A percentile compares a stretch with the other conserved stretches of the same genome.
Conservation (phyloP, 2,113 vertebrate species). For the Accipiter virgatus region DNA sequence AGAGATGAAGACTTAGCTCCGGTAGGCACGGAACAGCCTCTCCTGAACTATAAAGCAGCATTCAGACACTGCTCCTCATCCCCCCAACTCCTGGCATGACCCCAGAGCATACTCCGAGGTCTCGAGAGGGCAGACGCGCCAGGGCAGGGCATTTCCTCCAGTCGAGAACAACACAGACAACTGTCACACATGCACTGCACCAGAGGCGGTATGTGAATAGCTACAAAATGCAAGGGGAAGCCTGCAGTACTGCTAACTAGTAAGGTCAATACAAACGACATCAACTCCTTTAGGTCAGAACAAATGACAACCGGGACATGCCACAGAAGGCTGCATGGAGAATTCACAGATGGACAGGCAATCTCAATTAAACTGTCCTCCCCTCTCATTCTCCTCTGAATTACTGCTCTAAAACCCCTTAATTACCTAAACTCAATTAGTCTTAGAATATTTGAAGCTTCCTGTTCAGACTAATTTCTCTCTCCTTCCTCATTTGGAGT, state of each 20-base stretch:
- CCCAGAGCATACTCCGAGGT: background rate
- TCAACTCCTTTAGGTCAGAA: slow-evolving; percentile 26
- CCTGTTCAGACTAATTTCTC: slow-evolving; percentile 41
- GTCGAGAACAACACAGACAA: background rate
- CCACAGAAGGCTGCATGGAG: slow-evolving; percentile 10
- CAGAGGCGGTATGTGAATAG: background rate
- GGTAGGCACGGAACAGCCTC: background rate
- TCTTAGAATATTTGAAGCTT: slow-evolving; percentile 50
- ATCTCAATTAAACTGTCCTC: slow-evolving; percentile 52
- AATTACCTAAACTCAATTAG: slow-evolving; percentile 60
- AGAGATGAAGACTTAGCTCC: background rate
- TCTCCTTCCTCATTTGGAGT: slow-evolving; percentile 34
- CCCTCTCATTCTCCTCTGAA: slow-evolving; percentile 39
- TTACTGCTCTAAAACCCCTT: slow-evolving; percentile 40
- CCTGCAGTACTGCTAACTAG: background rate
- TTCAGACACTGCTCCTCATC: background rate
- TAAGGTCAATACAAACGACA: slow-evolving; percentile 28
- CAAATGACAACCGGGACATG: background rate
- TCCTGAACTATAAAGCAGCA: background rate
- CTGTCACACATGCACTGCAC: background rate
- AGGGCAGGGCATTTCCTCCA: background rate
- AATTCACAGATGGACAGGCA: slow-evolving; percentile 55
- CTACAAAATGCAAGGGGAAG: background rate
- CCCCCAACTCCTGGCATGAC: background rate
- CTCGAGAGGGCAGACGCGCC: background rate